Base-by-base conservation (phyloP, 2,888 invertebrate genomes). In the Folsomia manolachei region DNA sequence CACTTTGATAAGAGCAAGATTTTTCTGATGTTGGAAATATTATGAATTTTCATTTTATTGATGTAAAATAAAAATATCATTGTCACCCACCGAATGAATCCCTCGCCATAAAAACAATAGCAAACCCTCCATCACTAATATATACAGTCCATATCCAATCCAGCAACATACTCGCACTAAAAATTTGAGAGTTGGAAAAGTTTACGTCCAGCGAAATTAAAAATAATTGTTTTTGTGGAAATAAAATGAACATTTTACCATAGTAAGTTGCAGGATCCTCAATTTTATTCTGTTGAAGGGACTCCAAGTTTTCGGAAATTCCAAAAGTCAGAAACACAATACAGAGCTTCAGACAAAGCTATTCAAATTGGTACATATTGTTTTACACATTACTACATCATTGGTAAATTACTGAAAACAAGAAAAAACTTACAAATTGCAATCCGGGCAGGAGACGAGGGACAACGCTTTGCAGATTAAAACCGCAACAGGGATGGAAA, bases 401-500 rank as follows among this genome's bases (percentile, higher is more conserved):
- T n/a, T n/a, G n/a, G n/a, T n/a, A n/a, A n/a, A n/a, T n/a, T n/a
- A n/a, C n/a, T n/a, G n/a, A n/a, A n/a, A n/a, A n/a, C n/a, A 39
- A n/a, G n/a, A n/a, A n/a, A n/a, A n/a, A 39, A 39, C 56, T 7
- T 56, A 56, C 56, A 56, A 56, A 56, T n/a, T 56, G 56, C n/a
- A 56, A 7, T 4, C 7, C 56, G 7, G 56, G 56, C 7, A 56
- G 7, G 21, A 56, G 11, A 14, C 19, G 2, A 11, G 19, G 64
- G 7, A 64, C 39, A 39, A 64, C 19, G 4, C 64, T 25, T 26
- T 64, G 4, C 27, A 64, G 19, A 25, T 64, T 9, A 25, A 64
- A 27, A 2, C 64, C 64, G 19, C 64, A 26, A 27, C 27, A 64
- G 14, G 64, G 64, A 64, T 64, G 64, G 27, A 64, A 64, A n/a